A percentile compares a stretch with the other conserved stretches of the same genome.
Conservation (phyloP, 2,888 invertebrate genomes). For the Ametastegia equiseti region DNA sequence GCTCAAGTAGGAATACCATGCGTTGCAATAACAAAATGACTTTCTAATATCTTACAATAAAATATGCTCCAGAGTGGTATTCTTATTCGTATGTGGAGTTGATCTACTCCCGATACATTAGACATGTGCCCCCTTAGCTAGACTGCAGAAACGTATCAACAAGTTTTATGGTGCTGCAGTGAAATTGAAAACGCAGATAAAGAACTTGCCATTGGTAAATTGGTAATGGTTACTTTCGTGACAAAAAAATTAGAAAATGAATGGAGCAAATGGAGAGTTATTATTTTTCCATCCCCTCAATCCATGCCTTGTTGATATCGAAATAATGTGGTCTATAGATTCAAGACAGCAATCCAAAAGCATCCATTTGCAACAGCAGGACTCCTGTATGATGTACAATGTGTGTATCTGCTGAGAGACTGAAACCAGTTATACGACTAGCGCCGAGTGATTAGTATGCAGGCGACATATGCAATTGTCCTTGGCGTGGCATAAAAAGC, state of each 20-base stretch:
- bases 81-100: background rate
- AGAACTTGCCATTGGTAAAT: background rate
- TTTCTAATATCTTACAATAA: background rate
- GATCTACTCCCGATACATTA: background rate
- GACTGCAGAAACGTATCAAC: background rate
- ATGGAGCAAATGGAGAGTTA: background rate
- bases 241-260: too few relatives aligned
- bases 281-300: background rate
- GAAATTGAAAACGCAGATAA: background rate
- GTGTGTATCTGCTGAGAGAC: background rate
- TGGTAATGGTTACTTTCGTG: background rate
- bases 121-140: background rate
- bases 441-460: conserved; percentile 29
- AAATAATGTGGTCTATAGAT: too few relatives aligned
- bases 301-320: too few relatives aligned
- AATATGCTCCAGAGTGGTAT: background rate
- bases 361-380: too few relatives aligned
- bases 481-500: conserved; percentile 17
- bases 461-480: background rate
- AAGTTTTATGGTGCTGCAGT: background rate
- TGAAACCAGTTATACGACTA: conserved; percentile 21
- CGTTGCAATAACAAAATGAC: background rate
- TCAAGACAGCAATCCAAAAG: too few relatives aligned
- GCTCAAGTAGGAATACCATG: too few relatives aligned
- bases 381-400: too few relatives aligned